Base-by-base conservation (phyloP, 2,113 vertebrate genomes). In the Hippocampus mohnikei region DNA sequence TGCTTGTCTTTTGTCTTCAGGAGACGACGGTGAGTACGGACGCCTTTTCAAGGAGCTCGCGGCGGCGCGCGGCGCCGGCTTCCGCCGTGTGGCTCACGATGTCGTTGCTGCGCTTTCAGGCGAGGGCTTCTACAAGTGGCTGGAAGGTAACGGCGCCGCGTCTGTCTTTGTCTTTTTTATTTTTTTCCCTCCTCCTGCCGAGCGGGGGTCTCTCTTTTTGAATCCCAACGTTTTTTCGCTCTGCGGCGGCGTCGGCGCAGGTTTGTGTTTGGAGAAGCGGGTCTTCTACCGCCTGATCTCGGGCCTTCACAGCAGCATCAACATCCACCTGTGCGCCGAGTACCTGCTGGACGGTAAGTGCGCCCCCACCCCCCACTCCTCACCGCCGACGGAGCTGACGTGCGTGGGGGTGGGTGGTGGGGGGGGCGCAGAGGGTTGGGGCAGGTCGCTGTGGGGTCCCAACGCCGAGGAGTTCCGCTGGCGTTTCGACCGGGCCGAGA, bases 281-380 rank as follows among this genome's bases (percentile, higher is more conserved):
- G 96, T 98, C 16, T 98, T 98, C 88, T 98, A 98, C 84, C 89
- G 96, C 29, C 93, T 98, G 29, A 98, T 98, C 88, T 98, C 96
- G 0, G 96, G 96, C 80, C 95, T 98, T 76, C 96, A 98, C 80
- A 95, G 93, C 89, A 98, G 96, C 90, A 98, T 98, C 90, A 98
- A 98, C 84, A 92, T 98, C 85, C 96, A 98, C 85, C 92, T 98
- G 15, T 95, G 94, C 71, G 95, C 95, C 20, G 90, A 95, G 81
- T 94, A 95, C 80, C 95, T 98, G 83, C 90, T 96, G 75, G 95
- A 97, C 84, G 96, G 96, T 98, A 94, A 65, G 15, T 50, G 5
- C 33, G 2, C 33, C 42, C 42, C 10, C 10, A 0, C 42, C 9
- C 42, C 5, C 33, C 33, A 5, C 0, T 5, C 29, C 29, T 29